phyloP scores from a whole-genome alignment of 2,888 invertebrate species.

The Dynastes tityus region DNA sequence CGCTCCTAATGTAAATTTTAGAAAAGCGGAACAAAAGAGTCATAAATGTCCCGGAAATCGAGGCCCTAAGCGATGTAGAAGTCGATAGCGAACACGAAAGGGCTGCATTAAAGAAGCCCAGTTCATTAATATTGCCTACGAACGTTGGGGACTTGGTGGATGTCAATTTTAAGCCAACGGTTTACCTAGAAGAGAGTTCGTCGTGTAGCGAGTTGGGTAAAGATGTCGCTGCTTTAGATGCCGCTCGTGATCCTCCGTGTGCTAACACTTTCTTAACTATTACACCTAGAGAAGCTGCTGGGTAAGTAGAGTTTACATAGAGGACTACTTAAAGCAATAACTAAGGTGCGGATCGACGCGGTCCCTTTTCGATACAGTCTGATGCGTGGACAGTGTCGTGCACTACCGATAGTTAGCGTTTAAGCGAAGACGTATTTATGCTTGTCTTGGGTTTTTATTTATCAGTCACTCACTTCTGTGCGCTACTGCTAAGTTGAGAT shows the following conservation, averaged over 20 bases:
- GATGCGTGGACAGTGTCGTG: too few relatives aligned
- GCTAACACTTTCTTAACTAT: constrained; percentile 65
- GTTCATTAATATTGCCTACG: constrained; percentile 64
- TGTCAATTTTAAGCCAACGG: constrained; percentile 64
- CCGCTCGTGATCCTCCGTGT: constrained; percentile 64
- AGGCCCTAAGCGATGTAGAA: constrained; percentile 67
- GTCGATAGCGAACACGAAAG: constrained; percentile 68
- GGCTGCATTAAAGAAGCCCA: constrained; percentile 63
- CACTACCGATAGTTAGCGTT: too few relatives aligned
- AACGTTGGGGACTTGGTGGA: constrained; percentile 66
- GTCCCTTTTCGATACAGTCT: too few relatives aligned
- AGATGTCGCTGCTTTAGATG: constrained; percentile 63
- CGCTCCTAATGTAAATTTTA: constrained; percentile 12
- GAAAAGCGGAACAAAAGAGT: constrained; percentile 60
- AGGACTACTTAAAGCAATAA: background rate
- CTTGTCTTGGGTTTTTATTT: too few relatives aligned
- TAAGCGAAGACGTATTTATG: too few relatives aligned
- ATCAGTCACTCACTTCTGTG: too few relatives aligned
- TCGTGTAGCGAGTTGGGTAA: constrained; percentile 70
- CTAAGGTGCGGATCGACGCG: too few relatives aligned
- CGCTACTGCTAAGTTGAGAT: too few relatives aligned
- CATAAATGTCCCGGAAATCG: constrained; percentile 63
- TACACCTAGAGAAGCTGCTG: constrained; percentile 63
- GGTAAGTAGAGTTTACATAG: constrained; percentile 60
- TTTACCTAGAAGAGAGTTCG: constrained; percentile 69